phyloP scores from a whole-genome alignment of 2,888 invertebrate species.

The Trissoscelio sp. region DNA sequence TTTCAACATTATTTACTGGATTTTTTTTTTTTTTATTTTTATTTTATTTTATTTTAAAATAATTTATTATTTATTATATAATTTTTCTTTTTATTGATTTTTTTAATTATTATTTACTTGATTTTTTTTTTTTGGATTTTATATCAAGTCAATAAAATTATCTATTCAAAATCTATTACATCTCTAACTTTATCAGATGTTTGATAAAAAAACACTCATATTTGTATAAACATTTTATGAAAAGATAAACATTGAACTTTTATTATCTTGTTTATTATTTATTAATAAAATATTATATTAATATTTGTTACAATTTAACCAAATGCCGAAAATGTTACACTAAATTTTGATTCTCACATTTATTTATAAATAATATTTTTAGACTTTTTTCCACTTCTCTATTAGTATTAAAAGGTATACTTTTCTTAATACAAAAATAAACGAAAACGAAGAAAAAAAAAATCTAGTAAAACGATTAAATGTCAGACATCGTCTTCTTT shows the following conservation, averaged over 20 bases:
- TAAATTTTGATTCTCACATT: too few relatives aligned
- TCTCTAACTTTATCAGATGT: background rate
- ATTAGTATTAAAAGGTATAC: background rate
- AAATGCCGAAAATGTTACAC: too few relatives aligned
- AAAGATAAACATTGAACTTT: background rate
- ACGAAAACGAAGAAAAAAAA: background rate
- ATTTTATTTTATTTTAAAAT: too few relatives aligned
- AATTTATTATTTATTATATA: too few relatives aligned
- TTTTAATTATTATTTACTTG: too few relatives aligned
- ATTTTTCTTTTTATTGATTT: too few relatives aligned
- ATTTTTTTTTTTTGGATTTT: background rate
- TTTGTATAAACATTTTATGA: background rate
- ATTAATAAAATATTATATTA: background rate
- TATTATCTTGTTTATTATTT: background rate
- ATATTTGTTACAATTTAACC: background rate
- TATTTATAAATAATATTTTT: too few relatives aligned
- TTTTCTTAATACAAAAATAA: background rate
- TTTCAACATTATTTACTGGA: background rate
- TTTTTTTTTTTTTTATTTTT: too few relatives aligned
- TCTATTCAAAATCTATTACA: background rate
- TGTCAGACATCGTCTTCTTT: background rate
- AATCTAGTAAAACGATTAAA: background rate
- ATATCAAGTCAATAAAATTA: background rate
- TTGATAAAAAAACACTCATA: background rate
- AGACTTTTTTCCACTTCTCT: too few relatives aligned